These are phyloP conservation scores for Antechinus flavipes DNA, from an alignment of 2,113 vertebrate genomes.

Conservation along the genomic window DNA sequence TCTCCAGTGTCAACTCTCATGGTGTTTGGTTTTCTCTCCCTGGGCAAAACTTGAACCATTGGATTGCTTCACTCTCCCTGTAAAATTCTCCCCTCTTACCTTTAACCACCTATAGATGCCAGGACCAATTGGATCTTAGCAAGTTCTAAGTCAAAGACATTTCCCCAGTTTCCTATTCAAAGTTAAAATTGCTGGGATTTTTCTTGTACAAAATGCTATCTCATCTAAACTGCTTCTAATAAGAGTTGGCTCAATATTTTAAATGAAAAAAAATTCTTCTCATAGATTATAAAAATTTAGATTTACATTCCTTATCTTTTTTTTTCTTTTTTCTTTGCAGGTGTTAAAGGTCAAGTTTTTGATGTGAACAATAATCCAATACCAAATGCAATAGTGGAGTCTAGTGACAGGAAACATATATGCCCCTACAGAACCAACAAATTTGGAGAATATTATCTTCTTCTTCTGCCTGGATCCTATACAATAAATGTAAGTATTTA, in stretches of 20 bases:
- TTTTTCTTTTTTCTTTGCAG: constrained; percentile 79
- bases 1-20: background rate
- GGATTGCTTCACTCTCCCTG: background rate
- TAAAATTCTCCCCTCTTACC: background rate
- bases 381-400: constrained; percentile 89
- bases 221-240: constrained; percentile 37
- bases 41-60: background rate
- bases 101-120: background rate
- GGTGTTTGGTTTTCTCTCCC: background rate
- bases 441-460: constrained; percentile 94
- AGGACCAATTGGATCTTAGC: background rate
- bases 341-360: constrained; percentile 94
- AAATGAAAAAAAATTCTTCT: constrained; percentile 37
- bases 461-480: constrained; percentile 93
- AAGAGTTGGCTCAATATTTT: background rate
- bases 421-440: constrained; percentile 91
- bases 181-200: background rate
- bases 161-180: background rate
- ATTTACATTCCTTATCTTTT: constrained; percentile 23
- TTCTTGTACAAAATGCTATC: background rate
- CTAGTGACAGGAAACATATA: constrained; percentile 88
- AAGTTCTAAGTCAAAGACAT: background rate
- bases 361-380: constrained; percentile 85
- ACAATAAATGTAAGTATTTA: constrained; percentile 90
- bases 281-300: background rate